phyloP scores from a whole-genome alignment of 2,888 invertebrate genomes.

The Chromoteleia sp. region DNA sequence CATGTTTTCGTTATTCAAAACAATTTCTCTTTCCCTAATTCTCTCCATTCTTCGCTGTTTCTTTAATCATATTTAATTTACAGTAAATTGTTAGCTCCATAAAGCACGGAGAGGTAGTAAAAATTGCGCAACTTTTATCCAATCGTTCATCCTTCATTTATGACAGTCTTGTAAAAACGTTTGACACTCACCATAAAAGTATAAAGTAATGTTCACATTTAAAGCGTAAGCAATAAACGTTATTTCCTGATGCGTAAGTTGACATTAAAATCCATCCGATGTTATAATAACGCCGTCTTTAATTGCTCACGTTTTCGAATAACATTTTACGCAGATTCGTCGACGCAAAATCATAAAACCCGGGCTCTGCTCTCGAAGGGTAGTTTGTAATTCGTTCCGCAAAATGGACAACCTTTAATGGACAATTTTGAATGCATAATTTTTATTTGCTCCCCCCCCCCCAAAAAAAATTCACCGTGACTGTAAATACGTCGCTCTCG shows the following conservation, averaged over 20 bases:
- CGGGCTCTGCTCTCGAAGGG: too few relatives aligned
- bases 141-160: conserved; percentile 32
- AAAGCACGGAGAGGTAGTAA: background rate
- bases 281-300: background rate
- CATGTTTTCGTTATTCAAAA: too few relatives aligned
- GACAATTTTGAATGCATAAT: too few relatives aligned
- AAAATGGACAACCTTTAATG: too few relatives aligned
- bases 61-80: conserved; percentile 1
- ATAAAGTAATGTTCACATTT: conserved; percentile 29
- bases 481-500: background rate
- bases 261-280: conserved; percentile 17
- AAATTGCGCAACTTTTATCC: conserved; percentile 18
- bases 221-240: conserved; percentile 8
- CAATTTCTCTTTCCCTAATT: too few relatives aligned
- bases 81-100: conserved; percentile 10
- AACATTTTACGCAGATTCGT: background rate
- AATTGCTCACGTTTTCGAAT: background rate
- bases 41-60: too few relatives aligned
- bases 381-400: too few relatives aligned
- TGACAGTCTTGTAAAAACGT: conserved; percentile 17
- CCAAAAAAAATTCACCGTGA: background rate
- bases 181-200: conserved; percentile 45
- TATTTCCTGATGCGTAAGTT: conserved; percentile 22
- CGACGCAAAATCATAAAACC: too few relatives aligned
- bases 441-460: too few relatives aligned